Percentiles rank a stretch among this genome's conserved stretches.
These are phyloP conservation scores for Chrysochloris asiatica DNA, from an alignment of 2,113 vertebrate genomes.

Conservation along the genomic window DNA sequence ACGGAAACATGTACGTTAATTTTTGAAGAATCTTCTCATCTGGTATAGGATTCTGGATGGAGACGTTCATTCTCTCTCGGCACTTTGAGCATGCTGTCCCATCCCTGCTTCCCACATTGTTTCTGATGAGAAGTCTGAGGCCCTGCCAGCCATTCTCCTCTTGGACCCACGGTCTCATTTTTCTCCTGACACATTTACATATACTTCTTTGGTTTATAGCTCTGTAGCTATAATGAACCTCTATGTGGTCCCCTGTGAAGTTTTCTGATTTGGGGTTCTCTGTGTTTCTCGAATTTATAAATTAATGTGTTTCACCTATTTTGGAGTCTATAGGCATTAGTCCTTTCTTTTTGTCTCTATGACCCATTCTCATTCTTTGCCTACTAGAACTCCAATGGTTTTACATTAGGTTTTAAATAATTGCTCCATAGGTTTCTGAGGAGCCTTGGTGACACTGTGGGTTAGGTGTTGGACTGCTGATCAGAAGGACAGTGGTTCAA, in stretches of 20 bases:
- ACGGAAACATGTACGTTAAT: fast-evolving
- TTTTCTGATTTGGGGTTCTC: too few relatives aligned
- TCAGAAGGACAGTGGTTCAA: too few relatives aligned
- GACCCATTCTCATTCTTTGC: not conserved
- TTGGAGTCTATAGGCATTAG: not conserved
- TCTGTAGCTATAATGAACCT: too few relatives aligned
- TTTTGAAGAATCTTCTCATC: not conserved
- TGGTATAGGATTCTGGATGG: not conserved
- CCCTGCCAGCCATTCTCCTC: not conserved
- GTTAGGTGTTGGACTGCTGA: too few relatives aligned
- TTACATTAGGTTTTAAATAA: not conserved
- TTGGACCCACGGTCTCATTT: not conserved
- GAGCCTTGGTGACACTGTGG: too few relatives aligned
- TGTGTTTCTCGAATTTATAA: not conserved
- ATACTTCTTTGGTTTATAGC: not conserved
- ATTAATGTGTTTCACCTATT: not conserved
- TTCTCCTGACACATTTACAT: not conserved
- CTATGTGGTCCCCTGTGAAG: not conserved
- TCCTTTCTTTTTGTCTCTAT: not conserved
- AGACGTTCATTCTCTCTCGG: not conserved
- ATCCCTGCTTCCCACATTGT: not conserved
- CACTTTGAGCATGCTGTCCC: fast-evolving
- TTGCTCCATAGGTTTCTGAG: not conserved
- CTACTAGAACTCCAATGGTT: not conserved
- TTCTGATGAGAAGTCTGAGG: not conserved